phyloP scores from a whole-genome alignment of 1,140 invertebrate species.

The Pachypsylla venusta region DNA sequence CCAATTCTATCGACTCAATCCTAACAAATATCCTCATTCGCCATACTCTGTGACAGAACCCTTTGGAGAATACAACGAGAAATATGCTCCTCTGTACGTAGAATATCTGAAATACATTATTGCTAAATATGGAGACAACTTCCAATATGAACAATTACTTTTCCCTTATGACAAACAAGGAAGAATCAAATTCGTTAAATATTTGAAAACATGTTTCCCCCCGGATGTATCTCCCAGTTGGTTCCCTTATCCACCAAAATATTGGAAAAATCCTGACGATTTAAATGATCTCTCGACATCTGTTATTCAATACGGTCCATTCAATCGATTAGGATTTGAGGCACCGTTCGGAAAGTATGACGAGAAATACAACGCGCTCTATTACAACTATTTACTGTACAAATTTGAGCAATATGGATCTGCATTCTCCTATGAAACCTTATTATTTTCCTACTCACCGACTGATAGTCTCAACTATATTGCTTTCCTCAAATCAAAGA shows the following conservation, averaged over 20 bases:
- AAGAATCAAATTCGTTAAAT: slow-evolving; percentile 4
- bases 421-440: background rate
- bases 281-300: background rate
- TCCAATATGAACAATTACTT: slow-evolving; percentile 1
- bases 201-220: background rate
- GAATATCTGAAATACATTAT: slow-evolving; percentile 4
- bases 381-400: slow-evolving; percentile 1
- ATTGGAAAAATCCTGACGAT: background rate
- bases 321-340: background rate
- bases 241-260: background rate
- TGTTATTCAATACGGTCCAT: background rate
- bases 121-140: background rate
- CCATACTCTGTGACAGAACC: background rate
- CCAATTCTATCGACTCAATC: background rate
- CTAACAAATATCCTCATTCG: background rate
- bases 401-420: background rate
- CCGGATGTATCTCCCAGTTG: background rate
- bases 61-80: background rate
- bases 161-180: slow-evolving; percentile 5
- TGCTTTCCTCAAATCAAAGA: background rate
- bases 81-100: slow-evolving; percentile 1
- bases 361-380: background rate
- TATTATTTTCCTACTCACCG: background rate
- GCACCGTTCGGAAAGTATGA: background rate
- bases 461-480: background rate